Evolutionary conservation across 2,113 vertebrate species (phyloP).

Genomic region (Podilymbus podiceps): DNA sequence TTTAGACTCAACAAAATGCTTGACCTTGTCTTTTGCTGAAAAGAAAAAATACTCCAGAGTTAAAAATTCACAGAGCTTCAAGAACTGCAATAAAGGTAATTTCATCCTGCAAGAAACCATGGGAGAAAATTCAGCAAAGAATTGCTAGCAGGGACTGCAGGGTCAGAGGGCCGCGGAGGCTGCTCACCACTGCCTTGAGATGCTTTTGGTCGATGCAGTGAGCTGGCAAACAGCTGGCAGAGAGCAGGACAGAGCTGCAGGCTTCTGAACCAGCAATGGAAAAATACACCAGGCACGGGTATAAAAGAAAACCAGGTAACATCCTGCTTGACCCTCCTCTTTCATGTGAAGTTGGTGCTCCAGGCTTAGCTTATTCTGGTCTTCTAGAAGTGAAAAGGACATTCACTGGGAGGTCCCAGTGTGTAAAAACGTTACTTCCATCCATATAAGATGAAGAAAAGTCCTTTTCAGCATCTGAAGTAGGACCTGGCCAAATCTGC

Average conservation of each 20-base stretch:
- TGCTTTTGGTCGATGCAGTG: constrained; percentile 71
- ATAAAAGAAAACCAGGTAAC: constrained; percentile 57
- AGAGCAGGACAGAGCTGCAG: constrained; percentile 69
- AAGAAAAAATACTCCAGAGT: not conserved
- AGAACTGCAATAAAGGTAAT: not conserved
- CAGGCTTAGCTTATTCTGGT: constrained; percentile 66
- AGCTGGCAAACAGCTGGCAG: constrained; percentile 69
- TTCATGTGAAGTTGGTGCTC: constrained; percentile 41
- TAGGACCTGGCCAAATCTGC: not conserved
- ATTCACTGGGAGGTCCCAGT: not conserved
- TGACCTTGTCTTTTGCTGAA: not conserved
- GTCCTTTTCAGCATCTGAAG: not conserved
- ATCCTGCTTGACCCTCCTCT: constrained; percentile 57
- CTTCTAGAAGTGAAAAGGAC: not conserved
- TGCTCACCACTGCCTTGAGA: constrained; percentile 54
- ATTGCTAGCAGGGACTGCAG: rapidly evolving
- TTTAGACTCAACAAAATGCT: not conserved
- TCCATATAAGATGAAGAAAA: not conserved
- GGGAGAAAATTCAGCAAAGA: not conserved
- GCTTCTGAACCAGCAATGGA: constrained; percentile 65
- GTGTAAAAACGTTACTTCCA: not conserved
- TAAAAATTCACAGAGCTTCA: not conserved
- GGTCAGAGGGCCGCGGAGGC: not conserved
- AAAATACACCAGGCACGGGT: constrained; percentile 53
- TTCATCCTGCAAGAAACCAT: not conserved